Conservation (phyloP, 1,140 invertebrate genomes). For the Condylostylus longicornis region DNA sequence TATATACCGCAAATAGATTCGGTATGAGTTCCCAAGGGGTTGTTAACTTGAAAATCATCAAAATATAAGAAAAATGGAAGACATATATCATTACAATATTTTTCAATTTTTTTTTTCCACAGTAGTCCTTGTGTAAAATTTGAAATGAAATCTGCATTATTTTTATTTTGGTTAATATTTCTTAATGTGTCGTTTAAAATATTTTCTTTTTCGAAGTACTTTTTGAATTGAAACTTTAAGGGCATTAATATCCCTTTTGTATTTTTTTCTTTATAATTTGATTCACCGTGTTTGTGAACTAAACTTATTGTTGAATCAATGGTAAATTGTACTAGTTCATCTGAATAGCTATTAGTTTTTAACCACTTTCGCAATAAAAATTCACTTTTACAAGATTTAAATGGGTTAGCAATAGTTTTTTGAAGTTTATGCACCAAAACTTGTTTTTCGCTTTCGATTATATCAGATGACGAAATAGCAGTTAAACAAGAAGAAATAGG, state of each 20-base stretch:
- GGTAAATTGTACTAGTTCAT: constrained; percentile 6
- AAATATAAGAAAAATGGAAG: constrained; percentile 1
- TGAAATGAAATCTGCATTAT: no score
- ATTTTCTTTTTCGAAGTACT: constrained; percentile 7
- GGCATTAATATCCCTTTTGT: constrained; percentile 6
- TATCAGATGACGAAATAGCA: not conserved
- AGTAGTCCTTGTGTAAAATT: constrained; percentile 1
- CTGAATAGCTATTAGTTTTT: constrained; percentile 2
- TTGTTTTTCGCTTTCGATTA: constrained; percentile 3
- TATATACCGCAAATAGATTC: constrained; percentile 22
- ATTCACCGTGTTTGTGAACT: constrained; percentile 3
- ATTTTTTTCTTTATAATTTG: constrained; percentile 6
- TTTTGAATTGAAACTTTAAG: constrained; percentile 9
- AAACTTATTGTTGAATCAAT: constrained; percentile 6
- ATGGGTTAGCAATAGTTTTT: constrained; percentile 5
- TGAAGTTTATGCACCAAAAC: not conserved
- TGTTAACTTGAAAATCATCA: constrained; percentile 17
- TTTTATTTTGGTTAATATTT: not conserved
- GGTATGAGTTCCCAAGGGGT: constrained; percentile 20
- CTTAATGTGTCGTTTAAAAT: not conserved
- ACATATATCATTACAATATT: not conserved
- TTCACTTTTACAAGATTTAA: constrained; percentile 7
- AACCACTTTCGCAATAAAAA: constrained; percentile 7
- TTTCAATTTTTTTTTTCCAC: not conserved
- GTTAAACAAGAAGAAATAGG: constrained; percentile 2